These are phyloP conservation scores for Ctenoplectra terminalis DNA, from an alignment of 1,140 invertebrate species.

Conservation along the genomic window DNA sequence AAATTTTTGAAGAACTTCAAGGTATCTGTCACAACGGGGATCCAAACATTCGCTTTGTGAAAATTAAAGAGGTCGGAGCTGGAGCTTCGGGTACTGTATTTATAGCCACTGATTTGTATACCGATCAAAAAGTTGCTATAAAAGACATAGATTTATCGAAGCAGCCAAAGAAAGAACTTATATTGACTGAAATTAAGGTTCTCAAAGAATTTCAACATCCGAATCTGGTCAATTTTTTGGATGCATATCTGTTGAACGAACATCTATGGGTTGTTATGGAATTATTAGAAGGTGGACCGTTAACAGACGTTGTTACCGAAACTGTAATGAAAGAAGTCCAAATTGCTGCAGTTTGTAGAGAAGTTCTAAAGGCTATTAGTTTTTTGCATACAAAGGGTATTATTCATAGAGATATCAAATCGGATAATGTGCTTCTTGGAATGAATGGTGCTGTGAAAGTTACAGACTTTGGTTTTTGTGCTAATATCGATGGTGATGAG, in stretches of 20 bases:
- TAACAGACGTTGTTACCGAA: conserved; percentile 99
- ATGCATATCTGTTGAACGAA: conserved; percentile 94
- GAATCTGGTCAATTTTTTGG: conserved; percentile 98
- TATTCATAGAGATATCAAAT: conserved; percentile 97
- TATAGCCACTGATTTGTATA: conserved; percentile 92
- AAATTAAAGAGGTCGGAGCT: conserved; percentile 93
- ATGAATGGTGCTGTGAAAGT: conserved; percentile 99
- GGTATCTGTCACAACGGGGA: conserved; percentile 90
- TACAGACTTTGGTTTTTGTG: conserved; percentile 99
- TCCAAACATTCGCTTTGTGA: conserved; percentile 91
- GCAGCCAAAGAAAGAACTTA: conserved; percentile 96
- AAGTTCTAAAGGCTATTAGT: conserved; percentile 95
- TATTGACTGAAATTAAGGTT: conserved; percentile 97
- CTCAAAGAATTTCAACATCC: conserved; percentile 97
- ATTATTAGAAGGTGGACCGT: conserved; percentile 95
- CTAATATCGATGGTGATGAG: conserved; percentile 94
- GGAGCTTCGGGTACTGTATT: conserved; percentile 96
- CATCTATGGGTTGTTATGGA: conserved; percentile 98
- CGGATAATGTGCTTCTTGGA: conserved; percentile 97
- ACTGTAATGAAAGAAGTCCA: conserved; percentile 98
- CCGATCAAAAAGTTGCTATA: conserved; percentile 93
- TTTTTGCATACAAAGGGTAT: conserved; percentile 96
- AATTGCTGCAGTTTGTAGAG: conserved; percentile 96
- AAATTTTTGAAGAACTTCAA: conserved; percentile 93
- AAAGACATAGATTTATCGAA: conserved; percentile 98